phyloP scores from a whole-genome alignment of 2,888 invertebrate species.

The Lepidocyrtoides sp. region DNA sequence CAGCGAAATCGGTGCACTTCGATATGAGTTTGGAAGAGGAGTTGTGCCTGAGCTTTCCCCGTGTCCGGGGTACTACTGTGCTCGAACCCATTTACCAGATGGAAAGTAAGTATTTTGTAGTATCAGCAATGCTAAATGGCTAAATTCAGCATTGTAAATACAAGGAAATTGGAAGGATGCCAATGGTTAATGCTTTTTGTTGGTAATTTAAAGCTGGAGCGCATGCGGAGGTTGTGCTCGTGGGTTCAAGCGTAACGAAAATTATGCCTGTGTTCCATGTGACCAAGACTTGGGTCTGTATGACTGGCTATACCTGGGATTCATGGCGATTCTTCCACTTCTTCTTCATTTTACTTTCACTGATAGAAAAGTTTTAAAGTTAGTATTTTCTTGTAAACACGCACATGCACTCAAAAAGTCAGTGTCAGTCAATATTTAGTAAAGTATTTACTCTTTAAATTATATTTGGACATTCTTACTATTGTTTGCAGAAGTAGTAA shows the following conservation, averaged over 20 bases:
- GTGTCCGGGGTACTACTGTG: conserved; percentile 96
- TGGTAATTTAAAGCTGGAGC: conserved; percentile 88
- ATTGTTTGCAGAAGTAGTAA: conserved; percentile 89
- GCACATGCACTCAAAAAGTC: no score
- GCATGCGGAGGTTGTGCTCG: conserved; percentile 95
- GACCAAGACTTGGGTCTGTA: conserved; percentile 92
- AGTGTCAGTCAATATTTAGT: neutral
- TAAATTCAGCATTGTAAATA: no score
- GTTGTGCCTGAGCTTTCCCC: conserved; percentile 47
- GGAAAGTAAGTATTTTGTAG: conserved; percentile 86
- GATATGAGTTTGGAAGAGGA: conserved; percentile 79
- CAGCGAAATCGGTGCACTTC: conserved; percentile 62
- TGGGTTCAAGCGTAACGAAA: conserved; percentile 91
- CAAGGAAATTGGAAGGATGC: no score
- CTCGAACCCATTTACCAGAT: conserved; percentile 90
- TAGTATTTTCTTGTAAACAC: neutral
- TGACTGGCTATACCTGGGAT: conserved; percentile 97
- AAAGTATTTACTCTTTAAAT: no score
- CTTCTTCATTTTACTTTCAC: conserved; percentile 97
- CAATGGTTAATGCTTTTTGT: neutral
- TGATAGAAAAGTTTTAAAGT: conserved; percentile 88
- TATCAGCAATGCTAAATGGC: neutral
- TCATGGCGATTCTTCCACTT: conserved; percentile 96
- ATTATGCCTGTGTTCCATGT: conserved; percentile 89
- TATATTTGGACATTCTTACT: no score